Evolutionary conservation across 2,888 invertebrate species (phyloP), one percentile per base, ranked within the genome.

Genomic region (Drosophila peninsularis): DNA sequence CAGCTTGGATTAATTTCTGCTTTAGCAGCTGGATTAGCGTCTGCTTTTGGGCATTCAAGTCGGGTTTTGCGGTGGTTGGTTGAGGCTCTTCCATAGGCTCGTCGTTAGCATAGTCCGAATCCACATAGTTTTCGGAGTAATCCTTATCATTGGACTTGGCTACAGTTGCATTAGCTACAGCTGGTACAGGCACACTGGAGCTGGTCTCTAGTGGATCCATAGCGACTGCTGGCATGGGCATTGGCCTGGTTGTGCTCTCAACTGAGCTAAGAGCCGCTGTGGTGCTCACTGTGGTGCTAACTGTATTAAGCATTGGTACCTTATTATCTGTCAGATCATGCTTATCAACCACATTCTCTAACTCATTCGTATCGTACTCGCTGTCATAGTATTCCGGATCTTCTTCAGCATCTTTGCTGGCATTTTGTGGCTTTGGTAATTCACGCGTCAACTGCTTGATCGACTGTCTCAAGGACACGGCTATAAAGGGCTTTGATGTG

Each of bases 21-120:
- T 53, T 80, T 0, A 84, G 72, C 39, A 84, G 24, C 11, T 63
- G 62, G 1, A 72, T 37, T 0, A 84, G n/a, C 7, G 80, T 10
- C 17, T 21, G 69, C 44, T 70, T 82, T 0, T 77, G 67, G 1
- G 55, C 62, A n/a, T 30, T 66, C 9, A 77, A 41, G 21, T 68
- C 69, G 4, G 34, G 39, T 0, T 17, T n/a, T 6, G 42, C 24
- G 0, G 9, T 49, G 2, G 61, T 27, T 11, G 57, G 47, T 39
- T 82, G 63, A 9, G 49, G 62, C 3, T 53, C 63, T 2, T 39
- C 21, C 0, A 10, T 27, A 0, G 81, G 57, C 45, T 82, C 78
- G 49, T 83, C 85, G 13, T 82, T 82, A 17, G 62, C 65, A 58
- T 85, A 85, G 21, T 83, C 85, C 4, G 55, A 61, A 11, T 79